A percentile compares a stretch with the other conserved stretches of the same genome.
phyloP scores from a whole-genome alignment of 1,140 invertebrate genomes.

The Pseudomyrmex flavicornis region DNA sequence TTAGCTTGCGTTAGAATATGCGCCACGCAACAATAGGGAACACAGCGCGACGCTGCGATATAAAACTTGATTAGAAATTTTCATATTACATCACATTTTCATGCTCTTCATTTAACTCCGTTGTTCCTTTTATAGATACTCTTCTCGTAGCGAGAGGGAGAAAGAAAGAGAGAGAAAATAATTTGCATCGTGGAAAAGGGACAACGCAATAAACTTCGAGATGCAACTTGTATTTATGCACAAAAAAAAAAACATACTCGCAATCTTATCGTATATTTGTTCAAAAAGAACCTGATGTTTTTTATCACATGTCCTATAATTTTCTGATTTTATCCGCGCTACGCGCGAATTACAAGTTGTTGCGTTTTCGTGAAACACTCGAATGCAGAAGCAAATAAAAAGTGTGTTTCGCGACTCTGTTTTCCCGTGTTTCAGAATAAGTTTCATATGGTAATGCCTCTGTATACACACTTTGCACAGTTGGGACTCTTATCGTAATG shows the following conservation, averaged over 20 bases:
- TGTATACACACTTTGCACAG: not conserved
- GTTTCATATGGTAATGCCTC: conserved; percentile 32
- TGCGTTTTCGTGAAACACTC: conserved; percentile 15
- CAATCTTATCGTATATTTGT: not conserved
- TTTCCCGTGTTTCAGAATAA: conserved; percentile 65
- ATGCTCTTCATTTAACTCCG: not conserved
- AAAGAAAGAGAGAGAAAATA: no score
- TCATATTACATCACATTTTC: not conserved
- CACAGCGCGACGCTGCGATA: not conserved
- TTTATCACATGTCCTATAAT: conserved; percentile 15
- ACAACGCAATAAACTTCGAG: not conserved
- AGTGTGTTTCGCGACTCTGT: conserved; percentile 42
- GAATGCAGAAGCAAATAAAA: conserved; percentile 29
- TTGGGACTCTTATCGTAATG: conserved; percentile 63
- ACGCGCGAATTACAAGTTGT: conserved; percentile 22
- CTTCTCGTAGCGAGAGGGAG: no score
- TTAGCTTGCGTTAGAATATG: conserved; percentile 11
- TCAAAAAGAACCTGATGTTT: not conserved
- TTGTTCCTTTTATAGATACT: not conserved
- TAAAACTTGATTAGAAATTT: conserved; percentile 30
- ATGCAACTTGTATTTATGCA: not conserved
- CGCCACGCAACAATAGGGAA: not conserved
- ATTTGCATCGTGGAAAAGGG: not conserved
- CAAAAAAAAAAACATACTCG: no score
- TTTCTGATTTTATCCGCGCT: not conserved